Base-by-base conservation (phyloP, 2,888 invertebrate species). In the Mesorhabditis spiculigera region DNA sequence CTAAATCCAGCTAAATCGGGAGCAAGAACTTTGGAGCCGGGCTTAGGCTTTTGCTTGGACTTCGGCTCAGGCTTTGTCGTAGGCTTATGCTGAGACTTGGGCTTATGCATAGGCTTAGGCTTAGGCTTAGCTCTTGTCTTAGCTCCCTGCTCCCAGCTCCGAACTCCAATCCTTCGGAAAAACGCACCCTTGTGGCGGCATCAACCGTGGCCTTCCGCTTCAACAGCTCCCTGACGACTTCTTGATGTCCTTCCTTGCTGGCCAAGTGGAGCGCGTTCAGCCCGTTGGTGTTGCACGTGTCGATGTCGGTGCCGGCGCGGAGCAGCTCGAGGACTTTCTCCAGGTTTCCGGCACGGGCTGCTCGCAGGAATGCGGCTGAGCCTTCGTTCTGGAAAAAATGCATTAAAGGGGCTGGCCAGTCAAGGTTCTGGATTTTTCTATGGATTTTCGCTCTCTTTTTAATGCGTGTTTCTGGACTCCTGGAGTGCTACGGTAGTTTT, bases 251-350 rank as follows among this genome's bases (percentile, higher is more conserved):
- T 89, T 98, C 97, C 88, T 98, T 98, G 66, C 96, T 94, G 69
- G 97, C 96, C 86, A 98, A 90, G 88, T 98, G 98, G 82, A 98
- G 91, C 75, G 97, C 97, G 88, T 97, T 98, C 83, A 98, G 90
- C 78, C 98, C 98, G 89, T 98, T 98, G 93, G 95, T 93, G 89
- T 99, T 99, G 88, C 94, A 93, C 84, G 96, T 95, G 89, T 99
- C 97, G 88, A 99, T 99, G 88, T 98, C 97, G 75, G 96, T 95
- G 67, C 85, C 85, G 58, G 93, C 93, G 88, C 95, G 94, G 76
- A 98, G 90, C 85, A 95, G 93, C 87, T 95, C 95, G 86, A 98
- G 90, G 84, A 99, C 77, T 68, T 78, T 96, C 87, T 96, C 95
- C 84, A 97, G 90, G 88, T 98, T 95, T 45, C 98, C 98, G 78